Conservation (phyloP, 2,888 invertebrate species). For the Ophion obscuratus region DNA sequence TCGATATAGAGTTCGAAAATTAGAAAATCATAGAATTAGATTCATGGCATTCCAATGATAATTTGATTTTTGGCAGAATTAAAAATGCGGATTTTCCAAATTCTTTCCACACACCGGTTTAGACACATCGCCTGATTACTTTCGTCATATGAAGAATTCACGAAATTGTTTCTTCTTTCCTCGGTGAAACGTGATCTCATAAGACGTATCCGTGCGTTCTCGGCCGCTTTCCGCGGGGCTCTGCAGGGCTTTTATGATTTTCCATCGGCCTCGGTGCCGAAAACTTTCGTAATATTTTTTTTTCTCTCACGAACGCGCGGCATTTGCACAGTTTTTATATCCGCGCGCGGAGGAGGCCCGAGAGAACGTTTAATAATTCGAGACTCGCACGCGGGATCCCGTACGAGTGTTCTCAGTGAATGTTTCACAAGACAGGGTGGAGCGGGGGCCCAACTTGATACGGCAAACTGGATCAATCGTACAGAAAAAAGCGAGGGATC, state of each 20-base stretch:
- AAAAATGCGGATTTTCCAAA: not conserved
- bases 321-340: constrained; percentile 23
- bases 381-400: constrained; percentile 38
- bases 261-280: constrained; percentile 31
- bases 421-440: constrained; percentile 49
- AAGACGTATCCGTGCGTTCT: not conserved
- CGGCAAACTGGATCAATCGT: constrained; percentile 54
- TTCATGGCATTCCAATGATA: not conserved
- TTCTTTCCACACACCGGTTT: not conserved
- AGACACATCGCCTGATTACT: constrained; percentile 30
- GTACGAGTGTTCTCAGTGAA: constrained; percentile 54
- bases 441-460: constrained; percentile 9
- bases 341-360: not conserved
- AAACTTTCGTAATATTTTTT: constrained; percentile 39
- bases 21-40: too few relatives aligned
- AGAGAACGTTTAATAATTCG: constrained; percentile 61
- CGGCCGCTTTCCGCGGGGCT: not conserved
- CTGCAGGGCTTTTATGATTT: constrained; percentile 56
- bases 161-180: constrained; percentile 15
- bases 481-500: constrained; percentile 35
- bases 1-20: not conserved
- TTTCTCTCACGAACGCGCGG: constrained; percentile 2
- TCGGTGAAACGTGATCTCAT: constrained; percentile 29
- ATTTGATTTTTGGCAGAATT: not conserved
- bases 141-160: not conserved